A percentile compares a stretch with the other conserved stretches of the same genome.
Evolutionary conservation across 2,888 invertebrate genomes (phyloP).

Genomic region (Ophioninae sp.): DNA sequence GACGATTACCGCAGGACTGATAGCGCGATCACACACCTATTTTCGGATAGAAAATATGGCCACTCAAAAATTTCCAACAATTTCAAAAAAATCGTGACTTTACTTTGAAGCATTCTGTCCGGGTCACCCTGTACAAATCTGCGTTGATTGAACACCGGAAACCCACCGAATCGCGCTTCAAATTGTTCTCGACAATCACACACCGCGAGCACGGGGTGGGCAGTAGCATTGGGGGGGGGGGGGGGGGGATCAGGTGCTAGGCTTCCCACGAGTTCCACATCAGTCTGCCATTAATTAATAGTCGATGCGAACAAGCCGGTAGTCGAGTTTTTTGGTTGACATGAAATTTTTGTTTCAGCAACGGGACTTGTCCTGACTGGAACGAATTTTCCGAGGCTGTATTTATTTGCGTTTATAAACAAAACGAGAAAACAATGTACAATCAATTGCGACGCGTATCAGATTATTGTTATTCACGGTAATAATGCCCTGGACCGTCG

Average conservation of each 20-base stretch:
- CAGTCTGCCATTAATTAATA: slow-evolving; percentile 49
- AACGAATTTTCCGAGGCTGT: slow-evolving; percentile 3
- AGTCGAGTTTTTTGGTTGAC: slow-evolving; percentile 28
- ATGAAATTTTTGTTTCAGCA: slow-evolving; percentile 24
- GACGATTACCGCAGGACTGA: too few relatives aligned
- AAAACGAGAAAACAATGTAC: slow-evolving; percentile 18
- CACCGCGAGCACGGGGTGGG: slow-evolving; percentile 15
- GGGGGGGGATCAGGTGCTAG: slow-evolving; percentile 40
- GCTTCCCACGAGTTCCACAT: slow-evolving; percentile 47
- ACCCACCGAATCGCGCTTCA: slow-evolving; percentile 43
- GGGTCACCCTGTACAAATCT: slow-evolving; percentile 6
- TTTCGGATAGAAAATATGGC: too few relatives aligned
- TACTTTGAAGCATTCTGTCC: too few relatives aligned
- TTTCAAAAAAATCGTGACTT: too few relatives aligned
- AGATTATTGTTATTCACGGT: slow-evolving; percentile 16
- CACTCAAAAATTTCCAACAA: too few relatives aligned
- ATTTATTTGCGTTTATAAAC: background rate
- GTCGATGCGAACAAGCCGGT: slow-evolving; percentile 27
- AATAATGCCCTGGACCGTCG: background rate
- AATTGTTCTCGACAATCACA: slow-evolving; percentile 56
- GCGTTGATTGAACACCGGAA: slow-evolving; percentile 51
- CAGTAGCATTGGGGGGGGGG: slow-evolving; percentile 16
- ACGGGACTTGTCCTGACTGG: slow-evolving; percentile 28
- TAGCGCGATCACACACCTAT: too few relatives aligned
- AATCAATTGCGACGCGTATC: slow-evolving; percentile 27